Evolutionary conservation across 2,113 vertebrate species (phyloP).

Genomic region (Lophura nycthemera): DNA sequence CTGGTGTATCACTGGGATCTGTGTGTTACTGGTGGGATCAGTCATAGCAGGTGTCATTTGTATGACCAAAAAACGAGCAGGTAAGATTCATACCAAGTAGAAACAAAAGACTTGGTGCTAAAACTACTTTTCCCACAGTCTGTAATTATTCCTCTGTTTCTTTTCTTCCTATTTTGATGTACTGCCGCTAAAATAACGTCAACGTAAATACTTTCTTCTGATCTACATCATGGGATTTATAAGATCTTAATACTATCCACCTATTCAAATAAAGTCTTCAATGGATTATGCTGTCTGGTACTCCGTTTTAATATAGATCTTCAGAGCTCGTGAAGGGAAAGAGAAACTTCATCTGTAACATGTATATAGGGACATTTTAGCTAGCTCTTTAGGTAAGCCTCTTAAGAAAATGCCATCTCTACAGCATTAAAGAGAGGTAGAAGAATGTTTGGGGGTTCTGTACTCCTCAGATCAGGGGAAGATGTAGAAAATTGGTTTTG

Average conservation of each 20-base stretch:
- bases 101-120: not conserved
- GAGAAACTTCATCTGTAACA: rapidly evolving
- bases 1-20: slow-evolving; percentile 67
- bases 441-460: not conserved
- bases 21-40: slow-evolving; percentile 73
- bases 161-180: not conserved
- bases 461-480: not conserved
- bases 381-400: not conserved
- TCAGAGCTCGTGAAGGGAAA: not conserved
- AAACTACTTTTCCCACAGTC: not conserved
- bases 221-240: not conserved
- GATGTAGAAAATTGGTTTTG: not conserved
- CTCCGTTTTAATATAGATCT: not conserved
- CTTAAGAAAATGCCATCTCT: not conserved
- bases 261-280: not conserved
- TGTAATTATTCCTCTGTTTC: not conserved
- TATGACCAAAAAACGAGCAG: slow-evolving; percentile 66
- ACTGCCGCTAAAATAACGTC: not conserved
- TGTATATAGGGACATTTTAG: not conserved
- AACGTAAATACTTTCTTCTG: not conserved
- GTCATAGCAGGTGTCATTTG: slow-evolving; percentile 70
- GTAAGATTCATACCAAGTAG: slow-evolving; percentile 54
- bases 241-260: not conserved
- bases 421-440: not conserved
- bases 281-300: not conserved